phyloP scores from a whole-genome alignment of 92 coral and sea anemone species.

The Palythoa grandiflora region DNA sequence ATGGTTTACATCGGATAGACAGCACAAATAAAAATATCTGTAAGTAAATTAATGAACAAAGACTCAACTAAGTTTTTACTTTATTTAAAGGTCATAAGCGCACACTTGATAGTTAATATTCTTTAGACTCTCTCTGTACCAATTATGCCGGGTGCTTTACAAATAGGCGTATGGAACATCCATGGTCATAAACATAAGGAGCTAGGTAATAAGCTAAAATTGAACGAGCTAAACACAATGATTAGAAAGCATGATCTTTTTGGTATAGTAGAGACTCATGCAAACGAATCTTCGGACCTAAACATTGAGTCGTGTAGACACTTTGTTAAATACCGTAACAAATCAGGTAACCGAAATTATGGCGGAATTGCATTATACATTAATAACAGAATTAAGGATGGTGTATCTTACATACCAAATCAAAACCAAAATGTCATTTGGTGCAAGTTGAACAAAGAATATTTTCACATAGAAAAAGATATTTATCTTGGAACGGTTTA shows the following conservation, averaged over 20 bases:
- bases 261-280: conserved; percentile 27
- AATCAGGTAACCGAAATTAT: conserved; percentile 20
- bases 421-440: conserved; percentile 35
- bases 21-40: neutral
- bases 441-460: conserved; percentile 15
- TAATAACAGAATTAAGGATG: conserved; percentile 2
- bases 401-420: conserved; percentile 35
- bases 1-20: conserved; percentile 11
- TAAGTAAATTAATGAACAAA: conserved; percentile 6
- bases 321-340: conserved; percentile 24
- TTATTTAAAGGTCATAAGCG: neutral
- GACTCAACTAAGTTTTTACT: neutral
- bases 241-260: conserved; percentile 20
- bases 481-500: conserved; percentile 20
- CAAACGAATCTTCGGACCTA: conserved; percentile 12
- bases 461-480: conserved; percentile 2
- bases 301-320: neutral
- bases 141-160: conserved; percentile 29
- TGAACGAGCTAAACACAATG: conserved; percentile 23
- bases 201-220: conserved; percentile 35
- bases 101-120: neutral
- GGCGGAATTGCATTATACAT: conserved; percentile 34
- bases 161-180: conserved; percentile 30
- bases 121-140: neutral
- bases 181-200: conserved; percentile 37